Percentiles rank a stretch among this genome's conserved stretches.
phyloP scores from a whole-genome alignment of 1,140 invertebrate species.

The Drosophila virilis region DNA sequence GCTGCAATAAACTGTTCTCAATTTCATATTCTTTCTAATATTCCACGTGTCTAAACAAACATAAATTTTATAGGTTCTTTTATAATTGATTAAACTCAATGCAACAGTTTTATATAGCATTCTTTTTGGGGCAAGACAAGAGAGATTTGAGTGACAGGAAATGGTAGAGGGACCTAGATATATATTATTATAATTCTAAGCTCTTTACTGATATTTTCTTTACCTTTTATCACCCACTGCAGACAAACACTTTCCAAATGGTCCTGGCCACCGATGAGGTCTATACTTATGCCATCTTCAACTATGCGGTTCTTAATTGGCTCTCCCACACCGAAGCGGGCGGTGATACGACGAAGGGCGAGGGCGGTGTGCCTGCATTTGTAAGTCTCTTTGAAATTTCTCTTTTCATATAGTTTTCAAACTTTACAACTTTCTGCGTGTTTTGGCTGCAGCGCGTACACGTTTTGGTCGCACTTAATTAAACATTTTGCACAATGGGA shows the following conservation, averaged over 20 bases:
- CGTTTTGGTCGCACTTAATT: slow-evolving; percentile 56
- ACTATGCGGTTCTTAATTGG: slow-evolving; percentile 96
- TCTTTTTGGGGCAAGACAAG: background rate
- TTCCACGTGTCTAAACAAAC: too few relatives aligned
- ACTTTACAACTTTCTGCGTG: background rate
- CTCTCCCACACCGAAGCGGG: slow-evolving; percentile 95
- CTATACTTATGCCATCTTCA: slow-evolving; percentile 96
- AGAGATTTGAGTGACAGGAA: background rate
- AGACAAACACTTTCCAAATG: slow-evolving; percentile 98
- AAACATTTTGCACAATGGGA: slow-evolving; percentile 52
- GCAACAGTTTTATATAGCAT: background rate
- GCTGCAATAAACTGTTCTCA: too few relatives aligned
- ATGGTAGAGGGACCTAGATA: background rate
- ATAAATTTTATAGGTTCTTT: too few relatives aligned
- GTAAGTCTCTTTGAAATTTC: slow-evolving; percentile 86
- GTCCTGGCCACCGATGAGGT: slow-evolving; percentile 97
- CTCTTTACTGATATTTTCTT: background rate
- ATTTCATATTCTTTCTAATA: too few relatives aligned
- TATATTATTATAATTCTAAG: background rate
- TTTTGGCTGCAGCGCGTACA: background rate
- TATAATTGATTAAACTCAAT: too few relatives aligned
- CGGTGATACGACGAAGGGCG: slow-evolving; percentile 93
- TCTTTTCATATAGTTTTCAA: slow-evolving; percentile 6
- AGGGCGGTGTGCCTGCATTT: slow-evolving; percentile 93
- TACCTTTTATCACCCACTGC: slow-evolving; percentile 47